Evolutionary conservation across 23 tunicate genomes (phyloP), one percentile per base, ranked within the genome.

Genomic region (Styela clava): DNA sequence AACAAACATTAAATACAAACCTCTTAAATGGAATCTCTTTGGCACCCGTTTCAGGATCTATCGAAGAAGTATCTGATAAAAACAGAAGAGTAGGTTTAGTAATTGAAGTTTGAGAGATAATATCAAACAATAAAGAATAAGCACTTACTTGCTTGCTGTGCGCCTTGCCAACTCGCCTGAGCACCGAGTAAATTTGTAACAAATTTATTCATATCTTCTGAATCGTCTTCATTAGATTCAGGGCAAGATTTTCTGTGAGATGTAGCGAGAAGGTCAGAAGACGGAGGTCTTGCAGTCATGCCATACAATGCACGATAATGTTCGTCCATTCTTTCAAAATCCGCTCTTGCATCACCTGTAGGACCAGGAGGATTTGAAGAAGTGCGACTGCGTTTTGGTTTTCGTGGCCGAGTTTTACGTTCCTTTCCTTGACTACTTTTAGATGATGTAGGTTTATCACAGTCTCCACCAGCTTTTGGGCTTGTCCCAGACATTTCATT

Each of bases 151-250:
- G n/a, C n/a, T n/a, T n/a, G n/a, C n/a, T n/a, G n/a, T n/a, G 56
- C 56, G 7, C 56, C 56, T 71, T 71, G 77, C 77, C 77, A 71
- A 3, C 35, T 34, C 3, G 34, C 77, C 5, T 18, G 16, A 34
- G 32, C 77, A 21, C 77, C 77, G 16, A 71, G 27, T 22, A 71
- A 34, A 28, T 71, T 71, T 28, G 32, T 71, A 32, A 71, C 16
- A 71, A 71, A 71, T 44, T 44, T 7, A 44, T 7, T 44, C 56
- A 44, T 44, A 12, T 44, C 56, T 44, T 5, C 56, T 5, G 7
- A 44, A 44, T 44, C 56, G 12, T 44, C 56, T 3, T 71, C 77
- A 18, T 29, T 35, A 33, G 16, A 16, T 21, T 71, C 77, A 5
- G 7, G 23, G 7, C 35, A 20, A 33, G 34, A 18, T 21, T 71